Base-by-base conservation (phyloP, 2,113 vertebrate species). In the Hylia prasina region DNA sequence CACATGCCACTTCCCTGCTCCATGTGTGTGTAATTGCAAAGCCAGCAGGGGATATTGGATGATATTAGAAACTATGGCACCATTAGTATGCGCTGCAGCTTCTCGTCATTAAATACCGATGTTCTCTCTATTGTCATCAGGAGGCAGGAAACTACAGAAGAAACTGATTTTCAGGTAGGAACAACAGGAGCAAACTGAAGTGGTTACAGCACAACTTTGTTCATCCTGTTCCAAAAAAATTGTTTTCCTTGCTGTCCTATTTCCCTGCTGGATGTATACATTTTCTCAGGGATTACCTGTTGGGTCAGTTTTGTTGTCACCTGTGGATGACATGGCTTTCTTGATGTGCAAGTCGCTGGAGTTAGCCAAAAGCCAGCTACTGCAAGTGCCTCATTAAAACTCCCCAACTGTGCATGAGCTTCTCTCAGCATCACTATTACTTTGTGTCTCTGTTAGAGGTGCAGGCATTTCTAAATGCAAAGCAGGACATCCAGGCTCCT, bases 21-120 rank as follows among this genome's bases (percentile, higher is more conserved):
- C 82, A 75, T 71, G 94, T 92, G 92, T 90, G 57, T 93, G 96
- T 94, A 96, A 96, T 95, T 95, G 93, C 96, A 95, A 95, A 95
- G 93, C 89, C 96, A 94, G 92, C 90, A 95, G 93, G 96, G 96
- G 92, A 96, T 96, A 95, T 92, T 94, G 94, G 93, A 95, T 96
- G 93, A 87, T 97, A 92, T 95, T 95, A 95, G 96, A 85, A 93
- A 76, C 93, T 95, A 94, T 96, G 82, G 94, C 65, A 73, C 72
- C 82, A 97, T 96, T 96, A 96, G 96, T 96, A 96, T 97, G 95
- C 88, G 0, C 85, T 95, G 82, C 93, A 90, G 88, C 69, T 94
- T 81, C 96, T 92, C 4, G 15, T 92, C 88, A 86, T 96, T 95
- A 96, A 93, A 93, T 90, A 90, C 48, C 0, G 22, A 78, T 73